Percentiles rank a stretch among this genome's conserved stretches.
These are phyloP conservation scores for Anthopleura sola DNA, from an alignment of 64 coral and sea anemone species.

Conservation along the genomic window DNA sequence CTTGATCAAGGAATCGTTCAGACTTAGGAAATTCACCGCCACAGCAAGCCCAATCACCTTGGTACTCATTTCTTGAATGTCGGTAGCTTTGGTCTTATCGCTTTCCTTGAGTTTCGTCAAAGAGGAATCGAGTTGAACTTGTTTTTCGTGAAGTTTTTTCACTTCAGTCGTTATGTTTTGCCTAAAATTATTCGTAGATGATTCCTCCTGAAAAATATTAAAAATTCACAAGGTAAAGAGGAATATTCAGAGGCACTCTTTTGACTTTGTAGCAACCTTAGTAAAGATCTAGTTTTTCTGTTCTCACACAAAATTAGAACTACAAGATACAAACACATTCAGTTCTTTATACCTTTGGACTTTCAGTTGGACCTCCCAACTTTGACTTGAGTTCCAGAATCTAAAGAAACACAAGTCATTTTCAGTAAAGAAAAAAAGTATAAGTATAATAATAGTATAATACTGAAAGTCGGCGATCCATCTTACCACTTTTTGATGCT, in stretches of 20 bases:
- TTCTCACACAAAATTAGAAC: no score
- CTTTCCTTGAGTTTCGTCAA: not conserved
- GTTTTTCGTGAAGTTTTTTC: not conserved
- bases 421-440: no score
- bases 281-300: no score
- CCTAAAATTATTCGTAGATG: not conserved
- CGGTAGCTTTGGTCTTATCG: not conserved
- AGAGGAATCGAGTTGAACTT: not conserved
- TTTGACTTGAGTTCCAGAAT: no score
- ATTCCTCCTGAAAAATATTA: not conserved
- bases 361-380: not conserved
- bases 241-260: no score
- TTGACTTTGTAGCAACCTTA: no score
- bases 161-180: slow-evolving; percentile 9
- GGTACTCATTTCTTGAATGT: not conserved
- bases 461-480: no score
- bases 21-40: not conserved
- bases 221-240: no score
- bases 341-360: not conserved
- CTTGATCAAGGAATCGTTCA: not conserved
- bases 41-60: slow-evolving; percentile 1
- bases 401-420: no score
- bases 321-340: not conserved
- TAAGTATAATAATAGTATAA: no score
- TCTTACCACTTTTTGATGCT: no score